These are phyloP conservation scores for Zonitis immaculata DNA, from an alignment of 2,888 invertebrate genomes.

Conservation along the genomic window DNA sequence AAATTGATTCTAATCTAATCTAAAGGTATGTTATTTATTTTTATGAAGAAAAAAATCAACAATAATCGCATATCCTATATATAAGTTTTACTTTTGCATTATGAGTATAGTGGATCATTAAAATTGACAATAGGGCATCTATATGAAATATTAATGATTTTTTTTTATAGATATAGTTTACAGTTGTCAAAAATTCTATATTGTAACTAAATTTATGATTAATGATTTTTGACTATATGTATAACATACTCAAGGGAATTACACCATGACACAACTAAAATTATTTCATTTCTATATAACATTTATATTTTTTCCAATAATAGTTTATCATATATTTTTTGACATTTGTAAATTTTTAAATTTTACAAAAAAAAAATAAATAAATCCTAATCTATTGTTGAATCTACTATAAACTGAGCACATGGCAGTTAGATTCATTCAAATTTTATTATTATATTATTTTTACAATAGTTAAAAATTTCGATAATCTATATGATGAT, in stretches of 20 bases:
- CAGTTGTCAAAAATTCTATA: constrained; percentile 47
- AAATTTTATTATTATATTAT: background rate
- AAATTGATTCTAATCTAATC: constrained; percentile 6
- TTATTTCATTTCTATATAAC: constrained; percentile 22
- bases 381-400: constrained; percentile 17
- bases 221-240: constrained; percentile 39
- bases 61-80: too few species aligned
- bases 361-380: background rate
- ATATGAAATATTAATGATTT: constrained; percentile 54
- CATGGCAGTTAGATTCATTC: constrained; percentile 43
- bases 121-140: constrained; percentile 44
- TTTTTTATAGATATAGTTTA: constrained; percentile 47
- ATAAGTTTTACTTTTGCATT: constrained; percentile 26
- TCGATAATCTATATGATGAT: too few species aligned
- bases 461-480: too few species aligned
- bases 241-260: constrained; percentile 44
- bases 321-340: constrained; percentile 32
- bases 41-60: constrained; percentile 8
- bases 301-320: constrained; percentile 34
- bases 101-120: constrained; percentile 39
- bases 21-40: constrained; percentile 12
- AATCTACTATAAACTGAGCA: constrained; percentile 41
- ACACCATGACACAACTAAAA: constrained; percentile 42
- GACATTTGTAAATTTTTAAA: constrained; percentile 25
- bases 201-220: constrained; percentile 49